Conservation (phyloP, 2,888 invertebrate species). For the Listrodromus nycthemerus region DNA sequence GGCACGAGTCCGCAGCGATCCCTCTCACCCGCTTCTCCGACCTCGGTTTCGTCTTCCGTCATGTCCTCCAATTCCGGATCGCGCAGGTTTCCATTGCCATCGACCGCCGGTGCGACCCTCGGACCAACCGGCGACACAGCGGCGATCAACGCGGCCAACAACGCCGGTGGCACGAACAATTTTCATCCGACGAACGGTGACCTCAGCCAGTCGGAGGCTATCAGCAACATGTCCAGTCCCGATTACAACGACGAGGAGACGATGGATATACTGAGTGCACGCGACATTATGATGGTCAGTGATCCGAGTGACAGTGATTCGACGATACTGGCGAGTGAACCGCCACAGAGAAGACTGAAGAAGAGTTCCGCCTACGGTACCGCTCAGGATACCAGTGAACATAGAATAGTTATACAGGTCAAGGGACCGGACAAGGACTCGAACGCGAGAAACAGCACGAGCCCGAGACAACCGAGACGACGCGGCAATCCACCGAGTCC, state of each 20-base stretch:
- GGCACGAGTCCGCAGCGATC: conserved; percentile 86
- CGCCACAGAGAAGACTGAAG: conserved; percentile 86
- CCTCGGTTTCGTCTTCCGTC: conserved; percentile 94
- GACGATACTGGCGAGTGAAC: conserved; percentile 93
- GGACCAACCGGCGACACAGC: conserved; percentile 52
- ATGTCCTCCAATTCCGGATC: conserved; percentile 92
- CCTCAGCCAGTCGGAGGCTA: conserved; percentile 93
- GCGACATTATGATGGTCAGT: conserved; percentile 94
- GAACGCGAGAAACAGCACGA: conserved; percentile 74
- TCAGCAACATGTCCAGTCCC: conserved; percentile 95
- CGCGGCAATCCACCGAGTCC: conserved; percentile 68
- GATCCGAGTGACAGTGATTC: conserved; percentile 96
- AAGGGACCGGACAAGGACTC: conserved; percentile 86
- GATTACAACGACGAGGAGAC: conserved; percentile 95
- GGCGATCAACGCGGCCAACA: conserved; percentile 18
- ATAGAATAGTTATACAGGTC: conserved; percentile 94
- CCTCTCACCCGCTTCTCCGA: conserved; percentile 92
- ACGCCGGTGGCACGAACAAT: conserved; percentile 67
- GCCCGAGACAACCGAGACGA: conserved; percentile 79
- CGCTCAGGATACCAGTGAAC: conserved; percentile 86
- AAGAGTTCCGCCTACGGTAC: conserved; percentile 67
- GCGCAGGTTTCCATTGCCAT: conserved; percentile 86
- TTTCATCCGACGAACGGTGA: conserved; percentile 87
- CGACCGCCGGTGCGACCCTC: conserved; percentile 67
- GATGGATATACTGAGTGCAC: conserved; percentile 91